Conservation (phyloP, 2,888 invertebrate genomes). For the Vannuccia rotundouncinata region DNA sequence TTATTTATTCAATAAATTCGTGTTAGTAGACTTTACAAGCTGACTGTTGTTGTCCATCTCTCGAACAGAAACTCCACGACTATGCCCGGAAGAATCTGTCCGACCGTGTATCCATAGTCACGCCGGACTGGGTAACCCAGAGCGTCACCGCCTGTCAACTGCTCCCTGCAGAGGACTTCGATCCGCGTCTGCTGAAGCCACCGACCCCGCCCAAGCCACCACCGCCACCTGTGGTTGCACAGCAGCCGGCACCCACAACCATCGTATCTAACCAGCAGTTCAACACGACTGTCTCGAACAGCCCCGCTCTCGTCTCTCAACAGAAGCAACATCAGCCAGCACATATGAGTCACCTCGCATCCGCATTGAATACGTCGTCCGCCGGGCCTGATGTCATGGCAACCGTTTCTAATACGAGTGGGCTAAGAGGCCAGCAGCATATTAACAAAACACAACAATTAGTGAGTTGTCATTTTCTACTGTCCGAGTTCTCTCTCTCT, state of each 20-base stretch:
- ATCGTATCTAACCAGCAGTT: not conserved
- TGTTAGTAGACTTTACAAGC: no score
- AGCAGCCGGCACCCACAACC: not conserved
- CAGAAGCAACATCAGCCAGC: no score
- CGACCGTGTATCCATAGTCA: conserved; percentile 11
- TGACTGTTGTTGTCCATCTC: no score
- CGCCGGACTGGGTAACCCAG: conserved; percentile 37
- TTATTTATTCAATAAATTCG: no score
- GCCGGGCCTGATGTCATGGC: not conserved
- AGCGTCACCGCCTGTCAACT: conserved; percentile 9
- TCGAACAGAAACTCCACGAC: conserved; percentile 25
- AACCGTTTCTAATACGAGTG: not conserved
- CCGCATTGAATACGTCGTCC: not conserved
- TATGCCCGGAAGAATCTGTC: not conserved
- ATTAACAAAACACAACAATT: not conserved
- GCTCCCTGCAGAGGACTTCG: not conserved
- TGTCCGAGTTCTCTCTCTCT: not conserved
- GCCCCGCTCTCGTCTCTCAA: no score
- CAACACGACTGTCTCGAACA: no score
- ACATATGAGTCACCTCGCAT: no score
- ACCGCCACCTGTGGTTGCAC: not conserved
- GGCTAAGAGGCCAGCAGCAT: not conserved
- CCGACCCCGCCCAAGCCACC: not conserved
- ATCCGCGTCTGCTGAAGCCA: conserved; percentile 25
- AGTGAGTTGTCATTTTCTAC: not conserved